phyloP scores from a whole-genome alignment of 2,888 invertebrate genomes.

The Cantharis rufa region DNA sequence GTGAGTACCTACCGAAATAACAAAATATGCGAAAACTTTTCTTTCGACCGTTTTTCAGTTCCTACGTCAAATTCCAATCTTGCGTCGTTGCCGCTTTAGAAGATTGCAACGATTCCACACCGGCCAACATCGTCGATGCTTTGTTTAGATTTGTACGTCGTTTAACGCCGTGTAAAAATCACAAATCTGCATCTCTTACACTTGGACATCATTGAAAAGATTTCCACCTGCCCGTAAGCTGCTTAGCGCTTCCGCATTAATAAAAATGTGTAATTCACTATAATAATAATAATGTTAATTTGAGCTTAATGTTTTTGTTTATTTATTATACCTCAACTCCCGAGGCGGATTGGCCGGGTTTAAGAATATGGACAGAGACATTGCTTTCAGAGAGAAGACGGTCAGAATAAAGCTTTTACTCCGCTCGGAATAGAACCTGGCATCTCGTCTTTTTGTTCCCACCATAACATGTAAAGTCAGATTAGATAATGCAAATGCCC shows the following conservation, averaged over 20 bases:
- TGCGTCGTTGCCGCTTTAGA: conserved; percentile 68
- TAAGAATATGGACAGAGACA: too few relatives aligned
- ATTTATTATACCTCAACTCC: not conserved
- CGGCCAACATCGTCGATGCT: conserved; percentile 78
- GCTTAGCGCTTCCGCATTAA: not conserved
- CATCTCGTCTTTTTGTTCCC: too few relatives aligned
- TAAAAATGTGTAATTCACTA: not conserved
- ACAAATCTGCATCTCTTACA: not conserved
- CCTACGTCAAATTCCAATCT: conserved; percentile 59
- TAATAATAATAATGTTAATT: not conserved
- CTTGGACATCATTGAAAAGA: not conserved
- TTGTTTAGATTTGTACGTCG: conserved; percentile 73
- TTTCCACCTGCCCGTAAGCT: not conserved
- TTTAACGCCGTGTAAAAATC: conserved; percentile 65
- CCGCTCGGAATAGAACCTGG: too few relatives aligned
- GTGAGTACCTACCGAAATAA: not conserved
- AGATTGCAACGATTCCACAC: conserved; percentile 73
- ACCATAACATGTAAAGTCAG: too few relatives aligned
- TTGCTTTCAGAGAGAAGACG: too few relatives aligned
- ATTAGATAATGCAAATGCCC: too few relatives aligned
- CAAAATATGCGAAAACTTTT: not conserved
- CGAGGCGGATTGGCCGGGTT: too few relatives aligned
- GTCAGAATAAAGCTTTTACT: too few relatives aligned
- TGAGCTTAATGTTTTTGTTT: not conserved
- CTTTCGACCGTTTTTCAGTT: conserved; percentile 50